Evolutionary conservation across 2,797 vertebrate genomes (phyloP), one percentile per base, ranked within the genome.

Genomic region (Luscinia luscinia): DNA sequence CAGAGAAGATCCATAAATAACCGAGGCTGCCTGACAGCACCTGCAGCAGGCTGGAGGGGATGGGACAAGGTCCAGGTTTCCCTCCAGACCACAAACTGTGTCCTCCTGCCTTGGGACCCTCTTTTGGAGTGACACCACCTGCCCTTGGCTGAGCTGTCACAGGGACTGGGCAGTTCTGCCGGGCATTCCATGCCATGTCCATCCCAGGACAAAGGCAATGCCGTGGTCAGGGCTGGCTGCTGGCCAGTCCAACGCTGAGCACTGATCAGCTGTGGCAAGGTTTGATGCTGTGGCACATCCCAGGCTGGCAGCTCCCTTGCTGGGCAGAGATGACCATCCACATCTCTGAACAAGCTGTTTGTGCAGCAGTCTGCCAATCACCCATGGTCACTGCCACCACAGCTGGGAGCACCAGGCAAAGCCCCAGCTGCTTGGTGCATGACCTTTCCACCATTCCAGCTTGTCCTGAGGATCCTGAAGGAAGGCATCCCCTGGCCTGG

Each of bases 171-270:
- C 21, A 40, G 66, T 15, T 84, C 54, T 81, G 38, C 32, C 46
- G 74, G 16, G 40, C 36, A 54, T 51, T 58, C 66, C 38, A 26
- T 5, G 26, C 28, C 26, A 2, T 1, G 4, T 41, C 63, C n/a
- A 30, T 32, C 32, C 45, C 79, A 55, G 57, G 38, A 23, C 54
- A 74, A 45, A 58, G 67, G 34, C 30, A 52, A 68, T 8, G 6
- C 32, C 0, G 0, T 0, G 3, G 43, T 51, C 70, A 78, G 40
- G 22, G 23, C 0, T 70, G 40, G 77, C 13, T 0, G 0, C 58
- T 61, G 27, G n/a, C 28, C 2, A 1, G 52, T 36, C 66, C 21
- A 59, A 28, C 0, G 0, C 40, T 38, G 40, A 46, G 30, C 46
- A 54, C 1, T 2, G 51, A 66, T 32, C 59, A 68, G 36, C 51